Evolutionary conservation across 2,888 invertebrate genomes (phyloP).

Genomic region (Nemotelus pantherinus): DNA sequence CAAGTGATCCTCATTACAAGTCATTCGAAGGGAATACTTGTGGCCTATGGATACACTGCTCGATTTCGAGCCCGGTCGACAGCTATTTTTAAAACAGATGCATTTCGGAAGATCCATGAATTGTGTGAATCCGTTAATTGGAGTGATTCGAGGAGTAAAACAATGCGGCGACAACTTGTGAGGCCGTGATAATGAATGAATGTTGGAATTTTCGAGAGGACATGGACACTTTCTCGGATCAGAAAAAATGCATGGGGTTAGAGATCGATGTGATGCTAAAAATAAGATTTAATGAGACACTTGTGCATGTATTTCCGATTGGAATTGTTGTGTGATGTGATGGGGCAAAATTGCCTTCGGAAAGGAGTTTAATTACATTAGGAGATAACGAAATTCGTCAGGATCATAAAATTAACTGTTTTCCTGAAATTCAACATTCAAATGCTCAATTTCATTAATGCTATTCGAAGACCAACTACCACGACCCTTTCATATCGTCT

Average conservation of each 20-base stretch:
- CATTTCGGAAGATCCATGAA: conserved; percentile 40
- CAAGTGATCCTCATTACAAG: conserved; percentile 17
- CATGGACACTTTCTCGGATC: conserved; percentile 19
- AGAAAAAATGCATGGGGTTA: conserved; percentile 12
- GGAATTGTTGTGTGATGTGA: too few relatives aligned
- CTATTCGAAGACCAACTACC: too few relatives aligned
- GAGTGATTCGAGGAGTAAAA: conserved; percentile 40
- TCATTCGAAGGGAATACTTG: conserved; percentile 3
- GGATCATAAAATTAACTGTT: too few relatives aligned
- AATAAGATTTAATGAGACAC: conserved; percentile 15
- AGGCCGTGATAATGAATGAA: conserved; percentile 39
- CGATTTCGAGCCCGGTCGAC: background rate
- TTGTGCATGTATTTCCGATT: background rate
- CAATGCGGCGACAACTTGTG: conserved; percentile 45
- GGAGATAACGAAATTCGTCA: too few relatives aligned
- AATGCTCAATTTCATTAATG: too few relatives aligned
- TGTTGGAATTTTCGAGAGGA: conserved; percentile 20
- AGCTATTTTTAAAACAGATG: conserved; percentile 29
- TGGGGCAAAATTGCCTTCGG: too few relatives aligned
- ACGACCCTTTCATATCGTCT: too few relatives aligned
- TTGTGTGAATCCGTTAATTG: conserved; percentile 48
- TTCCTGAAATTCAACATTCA: too few relatives aligned
- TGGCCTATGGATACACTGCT: too few relatives aligned
- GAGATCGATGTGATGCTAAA: conserved; percentile 35
- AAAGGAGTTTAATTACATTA: too few relatives aligned